Base-by-base conservation (phyloP, 1,140 invertebrate genomes). In the Phymorhynchus buccinoides region DNA sequence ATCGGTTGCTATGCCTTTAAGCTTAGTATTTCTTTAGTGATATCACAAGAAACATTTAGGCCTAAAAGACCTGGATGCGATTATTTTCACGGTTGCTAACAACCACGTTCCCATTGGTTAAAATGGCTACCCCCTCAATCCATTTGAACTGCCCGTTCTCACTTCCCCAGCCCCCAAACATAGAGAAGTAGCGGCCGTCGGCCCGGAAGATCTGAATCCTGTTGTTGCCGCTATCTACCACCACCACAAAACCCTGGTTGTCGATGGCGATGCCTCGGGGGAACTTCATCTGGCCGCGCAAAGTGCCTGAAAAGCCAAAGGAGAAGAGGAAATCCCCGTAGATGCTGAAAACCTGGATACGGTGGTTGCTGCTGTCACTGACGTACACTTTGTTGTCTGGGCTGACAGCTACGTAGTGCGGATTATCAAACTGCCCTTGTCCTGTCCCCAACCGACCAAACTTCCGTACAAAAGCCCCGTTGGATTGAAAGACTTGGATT, bases 231-330 rank as follows among this genome's bases (percentile, higher is more conserved):
- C 97, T 98, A 93, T 99, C 98, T 3, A 97, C 98, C 9, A 99
- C 98, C 86, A 98, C 95, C 90, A 99, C 98, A 94, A 98, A 99
- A 9, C 98, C 98, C 93, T 99, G 97, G 91, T 98, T 97, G 93
- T 99, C 99, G 22, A 99, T 97, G n/a, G 98, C 97, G 89, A 99
- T 98, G 94, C 99, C 99, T 92, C 99, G 97, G 18, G 98, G 98
- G 94, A 99, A 97, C 91, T 99, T 97, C 86, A 99, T 94, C 92
- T 99, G 97, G 27, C 92, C 92, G 32, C 89, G 85, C 56, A 88
- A 87, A 12, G 88, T 89, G 7, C 92, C 92, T 22, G 88, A 83
- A 16, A 86, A 86, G 2, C 92, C 92, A 79, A 93, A 92, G 48
- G 79, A 86, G 81, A 91, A 91, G 32, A 92, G 85, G 78, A 89